Percentiles rank a stretch among this genome's conserved stretches.
Conservation (phyloP, 2,113 vertebrate species). For the Sakesphorus luctuosus region DNA sequence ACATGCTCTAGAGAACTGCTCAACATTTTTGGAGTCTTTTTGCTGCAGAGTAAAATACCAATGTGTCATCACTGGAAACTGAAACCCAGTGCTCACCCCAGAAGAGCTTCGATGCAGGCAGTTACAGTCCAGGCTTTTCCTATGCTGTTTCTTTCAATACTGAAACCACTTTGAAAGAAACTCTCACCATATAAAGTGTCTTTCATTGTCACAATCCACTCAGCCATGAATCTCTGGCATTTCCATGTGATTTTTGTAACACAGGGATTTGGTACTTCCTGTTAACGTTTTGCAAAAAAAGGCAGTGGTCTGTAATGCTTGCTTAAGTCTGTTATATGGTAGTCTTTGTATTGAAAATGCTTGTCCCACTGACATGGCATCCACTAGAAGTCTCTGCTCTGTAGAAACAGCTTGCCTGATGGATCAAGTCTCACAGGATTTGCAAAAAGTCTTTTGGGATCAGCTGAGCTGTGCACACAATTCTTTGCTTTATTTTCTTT, state of each 20-base stretch:
- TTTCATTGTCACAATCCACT: neutral
- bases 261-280: neutral
- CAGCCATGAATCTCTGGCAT: neutral
- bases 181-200: neutral
- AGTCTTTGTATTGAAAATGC: neutral
- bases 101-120: neutral
- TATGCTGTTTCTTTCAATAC: neutral
- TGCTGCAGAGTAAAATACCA: neutral
- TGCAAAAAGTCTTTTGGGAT: neutral
- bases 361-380: neutral
- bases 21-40: neutral
- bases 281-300: neutral
- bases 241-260: neutral
- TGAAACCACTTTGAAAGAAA: neutral
- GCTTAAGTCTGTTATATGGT: neutral
- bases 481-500: conserved; percentile 13
- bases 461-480: neutral
- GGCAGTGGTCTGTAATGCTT: neutral
- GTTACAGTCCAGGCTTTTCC: neutral
- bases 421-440: neutral
- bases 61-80: neutral
- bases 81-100: neutral
- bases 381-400: neutral
- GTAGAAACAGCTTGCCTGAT: neutral
- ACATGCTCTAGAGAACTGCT: neutral